A percentile compares a stretch with the other conserved stretches of the same genome.
Evolutionary conservation across 2,888 invertebrate species (phyloP).

Genomic region (Mallateleia sp.): DNA sequence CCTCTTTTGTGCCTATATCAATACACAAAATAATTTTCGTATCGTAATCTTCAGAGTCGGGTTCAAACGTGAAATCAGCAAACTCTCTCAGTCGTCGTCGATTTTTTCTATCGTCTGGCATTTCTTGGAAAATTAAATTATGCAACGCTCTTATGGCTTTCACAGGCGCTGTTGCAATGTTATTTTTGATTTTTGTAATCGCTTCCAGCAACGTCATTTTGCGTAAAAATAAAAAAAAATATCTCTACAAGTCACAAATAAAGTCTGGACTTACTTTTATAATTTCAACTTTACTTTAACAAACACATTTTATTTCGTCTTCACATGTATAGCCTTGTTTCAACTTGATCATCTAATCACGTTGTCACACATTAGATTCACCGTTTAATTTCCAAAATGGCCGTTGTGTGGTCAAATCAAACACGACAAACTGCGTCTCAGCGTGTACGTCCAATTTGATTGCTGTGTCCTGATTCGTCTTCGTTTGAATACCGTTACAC

Average conservation of each 20-base stretch:
- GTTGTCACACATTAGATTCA: too few relatives aligned
- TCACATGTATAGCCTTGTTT: too few relatives aligned
- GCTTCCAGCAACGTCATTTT: slow-evolving; percentile 11
- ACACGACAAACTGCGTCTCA: too few relatives aligned
- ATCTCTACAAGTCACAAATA: not conserved
- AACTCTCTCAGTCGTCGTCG: slow-evolving; percentile 46
- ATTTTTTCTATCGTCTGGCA: slow-evolving; percentile 39
- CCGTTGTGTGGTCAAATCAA: too few relatives aligned
- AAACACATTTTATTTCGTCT: not conserved
- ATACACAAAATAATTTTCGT: slow-evolving; percentile 11
- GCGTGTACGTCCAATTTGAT: too few relatives aligned
- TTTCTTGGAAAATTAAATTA: slow-evolving; percentile 25
- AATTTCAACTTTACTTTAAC: not conserved
- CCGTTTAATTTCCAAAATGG: too few relatives aligned
- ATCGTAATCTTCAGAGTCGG: not conserved
- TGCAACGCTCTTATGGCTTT: slow-evolving; percentile 26
- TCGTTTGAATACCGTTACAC: too few relatives aligned
- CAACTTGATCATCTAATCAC: too few relatives aligned
- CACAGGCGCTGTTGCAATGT: slow-evolving; percentile 13
- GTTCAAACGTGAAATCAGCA: slow-evolving; percentile 28
- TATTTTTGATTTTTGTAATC: not conserved
- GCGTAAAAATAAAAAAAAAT: not conserved
- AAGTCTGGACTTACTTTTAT: slow-evolving; percentile 5
- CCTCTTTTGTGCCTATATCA: slow-evolving; percentile 22
- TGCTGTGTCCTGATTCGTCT: too few relatives aligned